Base-by-base conservation (phyloP, 2,888 invertebrate genomes). In the Glomeris marginata region DNA sequence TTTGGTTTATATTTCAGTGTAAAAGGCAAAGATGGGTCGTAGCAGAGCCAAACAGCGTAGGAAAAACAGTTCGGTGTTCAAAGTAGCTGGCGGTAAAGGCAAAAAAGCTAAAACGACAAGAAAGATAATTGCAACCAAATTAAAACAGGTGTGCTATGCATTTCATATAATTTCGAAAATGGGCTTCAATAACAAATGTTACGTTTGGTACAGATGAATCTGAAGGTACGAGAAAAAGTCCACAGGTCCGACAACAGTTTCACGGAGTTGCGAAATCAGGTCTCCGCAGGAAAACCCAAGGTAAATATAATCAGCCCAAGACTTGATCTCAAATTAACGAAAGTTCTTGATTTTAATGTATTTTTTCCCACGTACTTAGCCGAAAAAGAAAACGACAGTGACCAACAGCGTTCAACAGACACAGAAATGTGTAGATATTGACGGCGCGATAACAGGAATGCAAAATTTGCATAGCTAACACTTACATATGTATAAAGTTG, bases 41-140 rank as follows among this genome's bases (percentile, higher is more conserved):
- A 55, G 48, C 36, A 50, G 49, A 45, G 42, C 33, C 1, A 37
- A 46, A 51, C 47, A 42, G 33, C 53, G 52, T 16, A 5, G 36
- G 28, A 45, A 44, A n/a, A 36, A 20, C 15, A 47, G 43, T 20
- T 28, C 40, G 22, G 52, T 50, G 13, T 52, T 54, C 34, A 49
- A 47, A 47, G 54, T 55, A n/a, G 52, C 52, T 11, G 50, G 50
- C 33, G 20, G 45, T 15, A 46, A 47, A 46, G 41, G 48, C 36
- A 40, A 45, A 18, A 56, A 56, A 47, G 56, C 51, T 16, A 56
- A 56, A 41, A 33, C 21, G 44, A 54, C 52, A 41, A 49, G 51
- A 13, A 56, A 56, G 47, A 15, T 52, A 8, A 50, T 53, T 16
- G 41, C 41, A 40, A 49, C 50, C 13, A 57, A 57, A 35, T 52